Conservation (phyloP, 2,888 invertebrate genomes). For the Himalopsyche kuldschensis region DNA sequence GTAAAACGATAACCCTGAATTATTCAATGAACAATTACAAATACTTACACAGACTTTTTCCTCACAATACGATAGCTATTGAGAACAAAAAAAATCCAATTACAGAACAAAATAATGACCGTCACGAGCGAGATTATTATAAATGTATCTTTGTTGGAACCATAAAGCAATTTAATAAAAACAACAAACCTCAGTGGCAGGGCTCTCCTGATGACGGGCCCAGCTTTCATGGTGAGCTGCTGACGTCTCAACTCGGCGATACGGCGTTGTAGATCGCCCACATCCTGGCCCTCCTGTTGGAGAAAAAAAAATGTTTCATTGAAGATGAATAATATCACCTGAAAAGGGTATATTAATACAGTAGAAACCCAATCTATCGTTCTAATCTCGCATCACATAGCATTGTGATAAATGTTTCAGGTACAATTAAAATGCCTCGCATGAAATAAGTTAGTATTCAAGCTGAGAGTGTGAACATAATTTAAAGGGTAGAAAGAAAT, state of each 20-base stretch:
- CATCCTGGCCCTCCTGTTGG: slow-evolving; percentile 77
- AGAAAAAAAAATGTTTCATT: not conserved
- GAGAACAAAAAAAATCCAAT: slow-evolving; percentile 8
- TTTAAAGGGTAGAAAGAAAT: too few species aligned
- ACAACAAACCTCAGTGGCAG: slow-evolving; percentile 40
- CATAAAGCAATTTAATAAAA: not conserved
- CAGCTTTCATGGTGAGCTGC: slow-evolving; percentile 53
- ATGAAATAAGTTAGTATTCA: too few species aligned
- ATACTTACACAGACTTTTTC: slow-evolving; percentile 35
- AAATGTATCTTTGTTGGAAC: not conserved
- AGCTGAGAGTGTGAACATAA: too few species aligned
- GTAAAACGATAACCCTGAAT: too few species aligned
- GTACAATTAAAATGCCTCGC: too few species aligned
- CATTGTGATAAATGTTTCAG: too few species aligned
- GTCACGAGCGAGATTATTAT: too few species aligned
- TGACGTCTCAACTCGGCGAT: slow-evolving; percentile 71
- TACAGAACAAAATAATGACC: not conserved
- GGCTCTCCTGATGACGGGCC: slow-evolving; percentile 46
- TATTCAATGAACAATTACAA: too few species aligned
- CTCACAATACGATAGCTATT: slow-evolving; percentile 38
- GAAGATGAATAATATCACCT: too few species aligned
- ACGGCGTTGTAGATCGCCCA: slow-evolving; percentile 76
- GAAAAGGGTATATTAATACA: too few species aligned
- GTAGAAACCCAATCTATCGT: too few species aligned
- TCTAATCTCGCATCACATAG: too few species aligned